A percentile compares a stretch with the other conserved stretches of the same genome.
These are phyloP conservation scores for Polymixis lichenea DNA, from an alignment of 2,888 invertebrate species.

Conservation along the genomic window DNA sequence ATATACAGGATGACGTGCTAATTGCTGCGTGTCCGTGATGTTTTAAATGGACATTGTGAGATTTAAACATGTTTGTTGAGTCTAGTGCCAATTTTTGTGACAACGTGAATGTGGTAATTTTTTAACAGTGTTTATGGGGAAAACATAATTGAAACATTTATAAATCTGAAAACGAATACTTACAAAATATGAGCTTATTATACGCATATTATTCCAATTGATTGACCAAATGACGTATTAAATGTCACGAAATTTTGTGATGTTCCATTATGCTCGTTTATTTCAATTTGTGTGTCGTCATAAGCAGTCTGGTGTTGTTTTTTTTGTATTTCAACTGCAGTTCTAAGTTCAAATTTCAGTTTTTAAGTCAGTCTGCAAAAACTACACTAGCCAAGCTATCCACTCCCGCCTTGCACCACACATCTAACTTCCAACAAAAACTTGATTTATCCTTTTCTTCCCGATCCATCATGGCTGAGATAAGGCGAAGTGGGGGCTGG, in stretches of 20 bases:
- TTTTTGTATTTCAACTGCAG: background rate
- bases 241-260: background rate
- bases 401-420: conserved; percentile 66
- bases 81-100: background rate
- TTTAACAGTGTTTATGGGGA: background rate
- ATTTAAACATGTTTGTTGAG: background rate
- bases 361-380: conserved; percentile 28
- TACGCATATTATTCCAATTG: too few relatives aligned
- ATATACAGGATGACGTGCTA: conserved; percentile 50
- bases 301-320: background rate
- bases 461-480: conserved; percentile 83
- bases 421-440: conserved; percentile 75
- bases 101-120: background rate
- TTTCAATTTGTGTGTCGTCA: background rate
- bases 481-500: conserved; percentile 70
- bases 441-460: conserved; percentile 83
- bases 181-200: too few relatives aligned
- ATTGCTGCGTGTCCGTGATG: conserved; percentile 43
- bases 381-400: conserved; percentile 27
- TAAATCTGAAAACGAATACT: background rate
- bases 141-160: background rate
- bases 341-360: background rate
- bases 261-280: background rate
- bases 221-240: too few relatives aligned
- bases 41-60: conserved; percentile 25